Evolutionary conservation across 2,888 invertebrate species (phyloP).

Genomic region (Mayetiola destructor): DNA sequence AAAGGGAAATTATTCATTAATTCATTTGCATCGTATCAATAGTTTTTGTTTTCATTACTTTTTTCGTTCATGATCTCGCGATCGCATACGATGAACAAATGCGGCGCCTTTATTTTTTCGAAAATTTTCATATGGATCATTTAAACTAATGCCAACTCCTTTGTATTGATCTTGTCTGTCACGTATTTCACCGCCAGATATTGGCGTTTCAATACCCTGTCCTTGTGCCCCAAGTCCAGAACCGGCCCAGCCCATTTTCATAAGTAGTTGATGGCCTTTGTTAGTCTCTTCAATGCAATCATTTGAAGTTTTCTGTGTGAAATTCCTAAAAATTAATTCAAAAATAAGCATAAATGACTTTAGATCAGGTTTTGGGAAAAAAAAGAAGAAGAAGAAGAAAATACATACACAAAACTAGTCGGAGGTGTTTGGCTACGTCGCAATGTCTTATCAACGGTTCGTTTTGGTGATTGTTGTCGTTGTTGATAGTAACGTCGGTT

Average conservation of each 20-base stretch:
- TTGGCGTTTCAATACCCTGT: conserved; percentile 90
- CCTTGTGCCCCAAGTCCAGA: conserved; percentile 81
- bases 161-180: conserved; percentile 86
- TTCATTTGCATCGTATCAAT: neutral
- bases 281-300: conserved; percentile 74
- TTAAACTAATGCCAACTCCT: conserved; percentile 84
- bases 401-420: conserved; percentile 59
- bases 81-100: conserved; percentile 87
- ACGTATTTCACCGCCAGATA: conserved; percentile 77
- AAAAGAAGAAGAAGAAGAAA: conserved; percentile 10
- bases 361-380: neutral
- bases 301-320: conserved; percentile 32
- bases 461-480: conserved; percentile 37
- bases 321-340: conserved; percentile 23
- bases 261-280: conserved; percentile 92
- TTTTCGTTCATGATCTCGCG: conserved; percentile 60
- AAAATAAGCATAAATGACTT: conserved; percentile 14
- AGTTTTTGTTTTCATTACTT: too few relatives aligned
- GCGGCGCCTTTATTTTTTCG: conserved; percentile 91
- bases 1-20: neutral
- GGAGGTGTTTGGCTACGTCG: conserved; percentile 38
- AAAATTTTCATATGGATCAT: conserved; percentile 95
- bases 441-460: conserved; percentile 35
- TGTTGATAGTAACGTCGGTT: conserved; percentile 33
- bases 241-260: conserved; percentile 96